Evolutionary conservation across 2,797 vertebrate species (phyloP).

Genomic region (Odontamblyopus lacepedii): DNA sequence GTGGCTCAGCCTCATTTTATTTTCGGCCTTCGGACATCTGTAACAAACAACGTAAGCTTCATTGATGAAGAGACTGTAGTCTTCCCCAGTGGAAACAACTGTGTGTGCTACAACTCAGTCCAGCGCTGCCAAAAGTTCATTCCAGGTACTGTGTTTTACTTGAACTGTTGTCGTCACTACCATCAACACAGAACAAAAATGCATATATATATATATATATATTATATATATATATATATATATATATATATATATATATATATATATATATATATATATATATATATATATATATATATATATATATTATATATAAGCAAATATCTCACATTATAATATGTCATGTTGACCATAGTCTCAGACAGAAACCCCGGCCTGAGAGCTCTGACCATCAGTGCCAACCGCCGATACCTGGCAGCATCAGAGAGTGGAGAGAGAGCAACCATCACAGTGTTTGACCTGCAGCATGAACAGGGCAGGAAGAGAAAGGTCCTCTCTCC

Average conservation of each 20-base stretch:
- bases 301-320: no score
- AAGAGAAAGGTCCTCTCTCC: slow-evolving; percentile 80
- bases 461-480: slow-evolving; percentile 81
- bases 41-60: slow-evolving; percentile 85
- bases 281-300: no score
- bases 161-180: background rate
- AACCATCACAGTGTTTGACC: slow-evolving; percentile 83
- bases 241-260: no score
- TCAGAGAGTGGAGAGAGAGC: slow-evolving; percentile 83
- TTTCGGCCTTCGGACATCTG: slow-evolving; percentile 84
- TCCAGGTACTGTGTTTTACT: slow-evolving; percentile 74
- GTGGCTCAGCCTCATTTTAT: slow-evolving; percentile 77
- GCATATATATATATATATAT: no score
- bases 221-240: no score
- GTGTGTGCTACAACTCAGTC: slow-evolving; percentile 83
- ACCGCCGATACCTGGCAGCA: slow-evolving; percentile 86
- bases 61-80: slow-evolving; percentile 87
- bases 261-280: no score
- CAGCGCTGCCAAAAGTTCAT: slow-evolving; percentile 87
- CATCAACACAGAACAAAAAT: background rate
- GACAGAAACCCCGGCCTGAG: slow-evolving; percentile 78
- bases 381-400: slow-evolving; percentile 86
- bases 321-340: background rate
- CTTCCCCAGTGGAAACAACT: slow-evolving; percentile 87
- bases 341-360: slow-evolving; percentile 72